phyloP scores from a whole-genome alignment of 2,888 invertebrate species.

The Helicoverpa assulta region DNA sequence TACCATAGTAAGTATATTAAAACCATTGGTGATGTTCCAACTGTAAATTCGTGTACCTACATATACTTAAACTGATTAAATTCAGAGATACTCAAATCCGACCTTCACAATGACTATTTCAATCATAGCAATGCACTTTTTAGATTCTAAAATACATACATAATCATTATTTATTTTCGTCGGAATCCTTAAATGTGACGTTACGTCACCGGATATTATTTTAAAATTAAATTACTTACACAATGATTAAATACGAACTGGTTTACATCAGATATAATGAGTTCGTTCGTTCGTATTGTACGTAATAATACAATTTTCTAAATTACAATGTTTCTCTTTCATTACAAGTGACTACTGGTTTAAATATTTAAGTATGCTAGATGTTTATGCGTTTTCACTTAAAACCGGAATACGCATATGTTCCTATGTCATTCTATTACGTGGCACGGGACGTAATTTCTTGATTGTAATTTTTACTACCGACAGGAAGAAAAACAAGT shows the following conservation, averaged over 20 bases:
- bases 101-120: too few species aligned
- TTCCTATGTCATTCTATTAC: slow-evolving; percentile 35
- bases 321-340: slow-evolving; percentile 52
- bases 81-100: too few species aligned
- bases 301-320: slow-evolving; percentile 15
- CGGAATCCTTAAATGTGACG: neutral
- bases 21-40: too few species aligned
- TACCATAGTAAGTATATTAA: too few species aligned
- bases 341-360: slow-evolving; percentile 31
- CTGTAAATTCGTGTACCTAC: too few species aligned
- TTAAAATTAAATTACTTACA: slow-evolving; percentile 8
- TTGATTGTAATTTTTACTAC: neutral
- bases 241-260: slow-evolving; percentile 4
- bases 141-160: too few species aligned
- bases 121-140: too few species aligned
- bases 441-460: slow-evolving; percentile 10
- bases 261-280: slow-evolving; percentile 8
- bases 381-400: neutral
- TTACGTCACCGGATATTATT: neutral
- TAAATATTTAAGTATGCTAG: neutral
- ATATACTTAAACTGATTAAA: too few species aligned
- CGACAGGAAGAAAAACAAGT: too few species aligned
- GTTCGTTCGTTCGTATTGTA: slow-evolving; percentile 18
- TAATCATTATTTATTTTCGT: neutral
- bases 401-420: slow-evolving; percentile 22